Percentiles rank a stretch among this genome's conserved stretches.
phyloP scores from a whole-genome alignment of 2,113 vertebrate genomes.

The Blennius ocellaris region DNA sequence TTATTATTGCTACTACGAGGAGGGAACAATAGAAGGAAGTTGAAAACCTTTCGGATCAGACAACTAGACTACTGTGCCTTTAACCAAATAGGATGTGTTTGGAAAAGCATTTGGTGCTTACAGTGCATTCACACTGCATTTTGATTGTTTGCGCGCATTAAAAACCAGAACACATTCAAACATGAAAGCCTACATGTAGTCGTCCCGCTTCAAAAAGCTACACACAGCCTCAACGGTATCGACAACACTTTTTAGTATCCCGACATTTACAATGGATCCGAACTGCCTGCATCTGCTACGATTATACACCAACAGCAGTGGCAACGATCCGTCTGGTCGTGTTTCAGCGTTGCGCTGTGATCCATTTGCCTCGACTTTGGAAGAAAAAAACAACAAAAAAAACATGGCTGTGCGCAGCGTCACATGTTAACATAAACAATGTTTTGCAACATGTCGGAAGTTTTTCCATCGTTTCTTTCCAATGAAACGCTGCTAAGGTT shows the following conservation, averaged over 20 bases:
- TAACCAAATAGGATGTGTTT: constrained; percentile 78
- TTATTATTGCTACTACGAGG: constrained; percentile 50
- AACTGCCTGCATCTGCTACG: constrained; percentile 25
- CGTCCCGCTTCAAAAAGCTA: constrained; percentile 16
- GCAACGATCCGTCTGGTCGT: constrained; percentile 20
- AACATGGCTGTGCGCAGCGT: too few relatives aligned
- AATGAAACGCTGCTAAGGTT: too few relatives aligned
- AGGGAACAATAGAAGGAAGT: constrained; percentile 42
- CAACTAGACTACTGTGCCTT: constrained; percentile 84
- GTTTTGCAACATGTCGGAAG: too few relatives aligned
- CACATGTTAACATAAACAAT: too few relatives aligned
- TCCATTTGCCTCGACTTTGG: too few relatives aligned
- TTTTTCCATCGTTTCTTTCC: too few relatives aligned
- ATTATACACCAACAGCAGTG: constrained; percentile 20
- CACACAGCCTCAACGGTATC: constrained; percentile 23
- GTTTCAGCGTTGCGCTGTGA: constrained; percentile 3
- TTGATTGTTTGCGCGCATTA: constrained; percentile 72
- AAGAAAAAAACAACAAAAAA: too few relatives aligned
- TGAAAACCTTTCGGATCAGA: constrained; percentile 63
- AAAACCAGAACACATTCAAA: constrained; percentile 53
- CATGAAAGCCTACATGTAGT: constrained; percentile 44
- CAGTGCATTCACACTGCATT: constrained; percentile 63
- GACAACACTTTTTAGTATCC: constrained; percentile 19
- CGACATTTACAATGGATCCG: constrained; percentile 30
- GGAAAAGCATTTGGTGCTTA: constrained; percentile 62